Base-by-base conservation (phyloP, 2,888 invertebrate genomes). In the Alviniconcha strummeri region DNA sequence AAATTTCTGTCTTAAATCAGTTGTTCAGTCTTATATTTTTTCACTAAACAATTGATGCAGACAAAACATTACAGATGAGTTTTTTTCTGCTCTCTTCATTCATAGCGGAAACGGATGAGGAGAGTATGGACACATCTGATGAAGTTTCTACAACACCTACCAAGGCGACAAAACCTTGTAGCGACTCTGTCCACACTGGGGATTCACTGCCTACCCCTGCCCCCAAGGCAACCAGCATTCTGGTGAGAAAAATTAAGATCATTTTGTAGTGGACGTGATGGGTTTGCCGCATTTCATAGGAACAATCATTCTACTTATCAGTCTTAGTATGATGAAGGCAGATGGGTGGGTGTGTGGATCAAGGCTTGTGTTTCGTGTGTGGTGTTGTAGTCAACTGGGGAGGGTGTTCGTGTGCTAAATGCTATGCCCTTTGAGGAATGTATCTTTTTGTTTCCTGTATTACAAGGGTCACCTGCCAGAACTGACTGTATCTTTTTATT, bases 71-170 rank as follows among this genome's bases (percentile, higher is more conserved):
- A 36, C 36, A 36, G 1, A 36, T 36, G 36, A 36, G 36, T 36
- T 36, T 64, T 64, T 64, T 64, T 64, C 15, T 64, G 3, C 15
- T 64, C 64, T 64, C 64, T 64, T 64, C 15, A 64, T 60, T 81
- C 76, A 52, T 74, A 87, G 88, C 79, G 52, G 88, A 87, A 56
- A 85, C 87, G 57, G 88, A 89, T 82, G 78, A 81, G 60, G 84
- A 84, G 17, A 86, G 85, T 17, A 64, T 74, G 54, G 80, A 75
- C 5, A 64, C 64, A 77, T 9, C 80, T 84, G 69, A 83, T 7
- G 77, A 77, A 15, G 78, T 52, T n/a, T 36, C 69, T n/a, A 15
- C 69, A 8, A n/a, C 74, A 11, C 54, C 69, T 64, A 71, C 55
- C 0, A 71, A 80, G 69, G 6, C 56, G 13, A 7, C 15, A 56